phyloP scores from a whole-genome alignment of 1,140 invertebrate species.

The Radopholus similis region DNA sequence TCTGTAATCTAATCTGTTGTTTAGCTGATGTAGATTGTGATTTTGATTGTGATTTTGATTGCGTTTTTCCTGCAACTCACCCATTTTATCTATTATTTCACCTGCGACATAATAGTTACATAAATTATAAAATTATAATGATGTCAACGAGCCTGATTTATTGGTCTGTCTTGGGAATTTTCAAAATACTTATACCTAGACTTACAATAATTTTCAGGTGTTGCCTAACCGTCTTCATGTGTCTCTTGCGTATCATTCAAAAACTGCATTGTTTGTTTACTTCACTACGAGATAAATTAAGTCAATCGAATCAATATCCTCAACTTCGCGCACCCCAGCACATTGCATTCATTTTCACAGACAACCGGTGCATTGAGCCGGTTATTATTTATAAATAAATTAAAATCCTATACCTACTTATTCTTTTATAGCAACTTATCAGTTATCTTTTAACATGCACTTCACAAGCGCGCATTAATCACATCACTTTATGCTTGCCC shows the following conservation, averaged over 20 bases:
- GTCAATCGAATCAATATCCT: neutral
- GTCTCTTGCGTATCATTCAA: neutral
- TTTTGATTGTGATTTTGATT: neutral
- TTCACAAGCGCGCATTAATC: neutral
- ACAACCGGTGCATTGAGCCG: constrained; percentile 1
- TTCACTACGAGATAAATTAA: neutral
- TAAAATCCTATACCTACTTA: neutral
- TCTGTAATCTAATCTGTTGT: too few species aligned
- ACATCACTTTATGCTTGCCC: neutral
- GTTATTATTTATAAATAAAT: neutral
- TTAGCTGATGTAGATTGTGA: too few species aligned
- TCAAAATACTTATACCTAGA: neutral
- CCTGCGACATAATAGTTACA: too few species aligned
- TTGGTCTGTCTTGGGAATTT: neutral
- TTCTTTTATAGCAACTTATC: neutral
- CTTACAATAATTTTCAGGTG: neutral
- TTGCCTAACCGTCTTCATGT: neutral
- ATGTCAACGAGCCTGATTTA: neutral
- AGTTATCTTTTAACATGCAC: neutral
- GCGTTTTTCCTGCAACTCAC: too few species aligned
- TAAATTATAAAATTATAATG: neutral
- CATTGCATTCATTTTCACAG: constrained; percentile 6
- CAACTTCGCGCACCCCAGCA: neutral
- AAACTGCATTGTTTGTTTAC: neutral
- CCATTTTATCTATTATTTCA: too few species aligned